Evolutionary conservation across 1,140 invertebrate genomes (phyloP).

Genomic region (Antheraea mylitta): DNA sequence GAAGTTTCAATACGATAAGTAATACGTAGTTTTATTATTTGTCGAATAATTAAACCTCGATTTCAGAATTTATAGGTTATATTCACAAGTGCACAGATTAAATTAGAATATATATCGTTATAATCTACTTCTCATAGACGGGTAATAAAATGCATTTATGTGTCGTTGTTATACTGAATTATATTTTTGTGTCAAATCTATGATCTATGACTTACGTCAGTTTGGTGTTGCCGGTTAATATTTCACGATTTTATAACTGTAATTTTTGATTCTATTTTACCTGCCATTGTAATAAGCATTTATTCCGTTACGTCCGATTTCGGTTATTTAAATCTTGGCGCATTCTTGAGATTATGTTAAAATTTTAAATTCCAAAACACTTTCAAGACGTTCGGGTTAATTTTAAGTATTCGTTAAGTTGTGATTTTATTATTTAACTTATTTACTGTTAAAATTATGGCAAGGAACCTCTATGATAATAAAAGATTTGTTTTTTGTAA

Average conservation of each 20-base stretch:
- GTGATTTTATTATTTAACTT: conserved; percentile 75
- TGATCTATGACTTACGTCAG: not conserved
- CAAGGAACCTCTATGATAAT: conserved; percentile 69
- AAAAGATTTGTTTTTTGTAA: conserved; percentile 58
- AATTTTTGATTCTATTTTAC: conserved; percentile 65
- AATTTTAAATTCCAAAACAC: conserved; percentile 44
- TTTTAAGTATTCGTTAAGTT: conserved; percentile 75
- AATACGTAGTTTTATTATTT: not conserved
- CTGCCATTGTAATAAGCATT: conserved; percentile 73
- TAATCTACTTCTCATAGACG: too few relatives aligned
- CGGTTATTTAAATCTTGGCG: conserved; percentile 14
- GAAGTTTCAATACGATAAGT: too few relatives aligned
- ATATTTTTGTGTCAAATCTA: not conserved
- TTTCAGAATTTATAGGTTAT: too few relatives aligned
- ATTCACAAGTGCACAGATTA: too few relatives aligned
- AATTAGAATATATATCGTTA: too few relatives aligned
- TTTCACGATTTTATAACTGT: conserved; percentile 43
- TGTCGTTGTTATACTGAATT: not conserved
- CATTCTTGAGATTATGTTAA: not conserved
- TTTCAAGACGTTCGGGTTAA: conserved; percentile 60
- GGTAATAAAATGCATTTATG: too few relatives aligned
- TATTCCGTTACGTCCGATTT: conserved; percentile 38
- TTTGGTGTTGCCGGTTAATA: not conserved
- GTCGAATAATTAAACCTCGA: not conserved
- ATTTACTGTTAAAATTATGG: conserved; percentile 74